Conservation (phyloP, 2,797 vertebrate species). For the Zalophus californianus region DNA sequence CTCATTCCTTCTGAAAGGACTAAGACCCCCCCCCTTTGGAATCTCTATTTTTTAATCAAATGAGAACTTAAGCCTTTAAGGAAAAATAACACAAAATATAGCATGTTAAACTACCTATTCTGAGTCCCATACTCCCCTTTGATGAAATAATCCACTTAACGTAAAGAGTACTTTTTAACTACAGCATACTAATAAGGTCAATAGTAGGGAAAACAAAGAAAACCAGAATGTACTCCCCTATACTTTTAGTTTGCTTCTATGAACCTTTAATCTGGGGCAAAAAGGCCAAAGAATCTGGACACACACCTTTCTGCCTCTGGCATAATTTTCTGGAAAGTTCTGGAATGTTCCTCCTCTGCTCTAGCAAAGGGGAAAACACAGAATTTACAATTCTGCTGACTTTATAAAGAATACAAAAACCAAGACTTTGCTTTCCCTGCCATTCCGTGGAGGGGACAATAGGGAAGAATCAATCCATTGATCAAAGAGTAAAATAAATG, state of each 20-base stretch:
- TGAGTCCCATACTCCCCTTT: background rate
- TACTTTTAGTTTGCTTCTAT: background rate
- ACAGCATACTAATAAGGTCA: background rate
- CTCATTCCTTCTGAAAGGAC: background rate
- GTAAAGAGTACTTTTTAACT: background rate
- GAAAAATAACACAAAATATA: background rate
- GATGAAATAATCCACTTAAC: background rate
- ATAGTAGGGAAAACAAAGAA: background rate
- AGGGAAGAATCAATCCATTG: background rate
- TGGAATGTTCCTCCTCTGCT: background rate
- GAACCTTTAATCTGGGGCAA: background rate
- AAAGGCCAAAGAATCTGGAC: background rate
- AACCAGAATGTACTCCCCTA: background rate
- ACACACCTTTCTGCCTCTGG: background rate
- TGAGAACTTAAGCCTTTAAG: background rate
- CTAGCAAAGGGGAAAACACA: background rate
- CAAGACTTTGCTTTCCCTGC: background rate
- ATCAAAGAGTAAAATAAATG: no score
- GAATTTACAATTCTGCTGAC: background rate
- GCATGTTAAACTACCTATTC: background rate
- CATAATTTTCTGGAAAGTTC: slow-evolving; percentile 54
- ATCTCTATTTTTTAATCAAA: background rate
- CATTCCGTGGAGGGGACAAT: background rate
- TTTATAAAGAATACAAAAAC: background rate
- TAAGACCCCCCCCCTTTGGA: background rate